Evolutionary conservation across 2,888 invertebrate genomes (phyloP).

Genomic region (Crepidodera aurea): DNA sequence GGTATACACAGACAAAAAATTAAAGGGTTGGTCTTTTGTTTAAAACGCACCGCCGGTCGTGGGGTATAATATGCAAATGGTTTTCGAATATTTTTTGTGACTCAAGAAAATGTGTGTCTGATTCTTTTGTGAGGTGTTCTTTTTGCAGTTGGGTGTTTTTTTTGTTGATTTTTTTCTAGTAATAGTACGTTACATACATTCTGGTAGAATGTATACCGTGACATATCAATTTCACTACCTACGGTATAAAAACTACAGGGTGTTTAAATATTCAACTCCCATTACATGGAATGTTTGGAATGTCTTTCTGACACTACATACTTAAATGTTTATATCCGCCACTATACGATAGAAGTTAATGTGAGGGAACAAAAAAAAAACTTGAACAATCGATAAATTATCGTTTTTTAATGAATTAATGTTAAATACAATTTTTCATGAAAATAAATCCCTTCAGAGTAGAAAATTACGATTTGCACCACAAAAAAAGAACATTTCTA

Average conservation of each 20-base stretch:
- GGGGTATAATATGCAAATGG: slow-evolving; percentile 39
- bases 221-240: slow-evolving; percentile 11
- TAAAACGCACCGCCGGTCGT: slow-evolving; percentile 37
- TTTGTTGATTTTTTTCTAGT: slow-evolving; percentile 6
- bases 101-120: slow-evolving; percentile 22
- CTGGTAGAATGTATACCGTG: slow-evolving; percentile 1
- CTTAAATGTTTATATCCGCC: too few relatives aligned
- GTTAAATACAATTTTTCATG: too few relatives aligned
- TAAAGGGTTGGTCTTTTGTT: slow-evolving; percentile 40
- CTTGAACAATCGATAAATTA: too few relatives aligned
- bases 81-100: slow-evolving; percentile 27
- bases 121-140: slow-evolving; percentile 22
- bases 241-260: not conserved
- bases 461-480: too few relatives aligned
- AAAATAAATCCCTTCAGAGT: too few relatives aligned
- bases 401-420: too few relatives aligned
- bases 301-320: too few relatives aligned
- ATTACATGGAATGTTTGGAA: too few relatives aligned
- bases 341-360: too few relatives aligned
- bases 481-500: too few relatives aligned
- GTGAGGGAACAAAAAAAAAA: too few relatives aligned
- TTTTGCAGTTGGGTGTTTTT: slow-evolving; percentile 35
- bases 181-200: not conserved
- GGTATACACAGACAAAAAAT: slow-evolving; percentile 37
- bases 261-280: not conserved